Base-by-base conservation (phyloP, 2,113 vertebrate genomes). In the Epinephelus cyanopodus region DNA sequence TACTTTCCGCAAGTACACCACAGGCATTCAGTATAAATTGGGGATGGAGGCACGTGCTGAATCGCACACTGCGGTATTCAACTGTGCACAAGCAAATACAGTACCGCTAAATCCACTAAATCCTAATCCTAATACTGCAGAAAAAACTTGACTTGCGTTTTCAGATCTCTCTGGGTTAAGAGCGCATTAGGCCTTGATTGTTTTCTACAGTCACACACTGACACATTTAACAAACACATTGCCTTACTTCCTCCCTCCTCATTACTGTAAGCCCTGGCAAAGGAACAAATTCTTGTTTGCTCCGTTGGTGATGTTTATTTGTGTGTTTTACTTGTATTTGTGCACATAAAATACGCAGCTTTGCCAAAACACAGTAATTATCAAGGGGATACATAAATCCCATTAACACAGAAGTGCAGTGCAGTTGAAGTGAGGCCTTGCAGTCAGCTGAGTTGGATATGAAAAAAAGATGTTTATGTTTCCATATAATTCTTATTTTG, bases 81-180 rank as follows among this genome's bases (percentile, higher is more conserved):
- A 33, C 45, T 60, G 66, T 71, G 60, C 54, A 73, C 77, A 70
- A 69, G 81, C 74, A 85, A 92, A 84, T 84, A 70, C 75, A 77
- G 79, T 72, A 37, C 69, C 5, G 42, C 78, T 84, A 84, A 93
- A 87, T 90, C 85, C 85, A 72, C 62, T 73, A 91, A 94, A 91
- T 88, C 88, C 84, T 91, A 92, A 93, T 90, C 90, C 85, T 85
- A 88, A 89, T 88, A 56, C 81, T 67, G 47, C 79, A 85, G 80
- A 67, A 87, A 87, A 90, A 94, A 90, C 87, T 88, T 94, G 89
- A 95, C 92, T 88, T 60, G 66, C 66, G 86, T 81, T 88, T 86
- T 92, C 72, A 83, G 76, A 82, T 89, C 74, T 91, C 80, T 86
- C 53, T 82, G 85, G 91, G 87, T 89, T 90, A 89, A 92, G 87